Conservation (phyloP, 1,140 invertebrate genomes). For the Bicyclus anynana region DNA sequence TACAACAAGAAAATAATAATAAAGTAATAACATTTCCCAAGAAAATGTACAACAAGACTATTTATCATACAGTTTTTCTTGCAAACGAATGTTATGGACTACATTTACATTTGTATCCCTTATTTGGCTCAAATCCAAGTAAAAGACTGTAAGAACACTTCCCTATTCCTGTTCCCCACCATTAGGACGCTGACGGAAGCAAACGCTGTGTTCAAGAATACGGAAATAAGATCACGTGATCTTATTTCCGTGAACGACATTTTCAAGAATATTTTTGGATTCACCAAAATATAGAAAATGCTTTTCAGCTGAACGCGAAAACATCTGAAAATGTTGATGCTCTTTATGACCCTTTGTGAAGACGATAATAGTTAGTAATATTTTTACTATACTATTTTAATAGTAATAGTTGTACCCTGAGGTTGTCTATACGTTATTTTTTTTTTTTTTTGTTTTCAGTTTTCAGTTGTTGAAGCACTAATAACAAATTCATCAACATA, state of each 20-base stretch:
- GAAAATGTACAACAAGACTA: neutral
- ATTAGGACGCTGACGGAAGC: neutral
- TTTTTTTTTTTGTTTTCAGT: no score
- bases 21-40: neutral
- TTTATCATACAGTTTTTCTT: slow-evolving; percentile 16
- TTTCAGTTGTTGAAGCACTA: no score
- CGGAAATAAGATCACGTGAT: neutral
- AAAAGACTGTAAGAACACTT: slow-evolving; percentile 1
- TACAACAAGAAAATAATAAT: neutral
- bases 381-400: no score
- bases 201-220: neutral
- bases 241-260: neutral
- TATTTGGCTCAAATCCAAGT: slow-evolving; percentile 17
- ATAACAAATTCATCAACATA: no score
- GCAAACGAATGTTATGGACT: slow-evolving; percentile 4
- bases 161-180: neutral
- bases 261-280: neutral
- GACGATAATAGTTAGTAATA: no score
- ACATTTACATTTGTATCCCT: slow-evolving; percentile 19
- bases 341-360: no score
- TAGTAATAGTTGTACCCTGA: no score
- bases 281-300: neutral
- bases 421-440: no score
- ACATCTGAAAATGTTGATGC: no score
- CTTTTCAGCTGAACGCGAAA: no score